phyloP scores from a whole-genome alignment of 2,113 vertebrate genomes.

The Ifrita kowaldi region DNA sequence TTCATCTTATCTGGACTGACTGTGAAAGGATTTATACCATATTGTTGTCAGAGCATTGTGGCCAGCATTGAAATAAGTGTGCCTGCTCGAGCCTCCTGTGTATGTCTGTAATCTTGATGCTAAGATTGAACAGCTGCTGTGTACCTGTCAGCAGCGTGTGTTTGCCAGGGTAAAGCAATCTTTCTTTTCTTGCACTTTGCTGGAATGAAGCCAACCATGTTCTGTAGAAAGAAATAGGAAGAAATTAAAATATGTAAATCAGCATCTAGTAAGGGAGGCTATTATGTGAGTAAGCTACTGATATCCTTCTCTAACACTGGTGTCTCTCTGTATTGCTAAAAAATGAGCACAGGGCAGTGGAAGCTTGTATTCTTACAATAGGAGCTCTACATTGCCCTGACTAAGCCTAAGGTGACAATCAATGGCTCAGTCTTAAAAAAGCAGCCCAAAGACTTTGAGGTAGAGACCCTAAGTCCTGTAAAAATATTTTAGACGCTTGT shows the following conservation, averaged over 20 bases:
- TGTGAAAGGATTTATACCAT: slow-evolving; percentile 29
- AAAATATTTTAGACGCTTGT: background rate
- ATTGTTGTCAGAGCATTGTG: slow-evolving; percentile 41
- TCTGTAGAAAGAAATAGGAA: background rate
- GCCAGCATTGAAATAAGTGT: slow-evolving; percentile 42
- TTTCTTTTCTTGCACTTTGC: background rate
- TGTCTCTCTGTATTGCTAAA: background rate
- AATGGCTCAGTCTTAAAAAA: background rate
- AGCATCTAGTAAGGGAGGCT: background rate
- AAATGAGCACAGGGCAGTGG: background rate
- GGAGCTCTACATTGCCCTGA: background rate
- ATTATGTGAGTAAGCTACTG: background rate
- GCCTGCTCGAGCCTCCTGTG: background rate
- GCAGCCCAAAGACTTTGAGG: background rate
- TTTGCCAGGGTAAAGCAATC: background rate
- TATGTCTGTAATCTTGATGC: background rate
- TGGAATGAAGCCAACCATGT: background rate
- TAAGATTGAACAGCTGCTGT: slow-evolving; percentile 46
- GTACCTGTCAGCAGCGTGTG: slow-evolving; percentile 5
- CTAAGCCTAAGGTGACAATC: background rate
- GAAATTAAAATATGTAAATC: slow-evolving; percentile 4
- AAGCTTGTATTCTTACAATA: background rate
- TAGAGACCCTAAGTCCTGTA: background rate
- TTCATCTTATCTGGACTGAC: background rate
- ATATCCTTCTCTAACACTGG: background rate